Conservation (phyloP, 2,888 invertebrate genomes). For the Drosophila falleni region DNA sequence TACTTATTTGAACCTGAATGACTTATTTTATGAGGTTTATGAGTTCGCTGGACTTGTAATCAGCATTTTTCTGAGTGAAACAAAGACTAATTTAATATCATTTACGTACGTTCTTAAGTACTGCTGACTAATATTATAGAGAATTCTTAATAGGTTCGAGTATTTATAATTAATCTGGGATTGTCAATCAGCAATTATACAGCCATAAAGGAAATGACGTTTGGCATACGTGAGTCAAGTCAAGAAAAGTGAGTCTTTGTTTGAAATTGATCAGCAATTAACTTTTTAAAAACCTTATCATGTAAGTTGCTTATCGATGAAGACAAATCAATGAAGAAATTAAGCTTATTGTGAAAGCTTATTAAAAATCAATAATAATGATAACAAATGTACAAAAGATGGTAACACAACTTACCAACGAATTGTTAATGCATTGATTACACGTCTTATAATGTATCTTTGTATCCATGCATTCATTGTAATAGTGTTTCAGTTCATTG, state of each 20-base stretch:
- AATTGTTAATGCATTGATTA: neutral
- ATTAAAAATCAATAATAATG: neutral
- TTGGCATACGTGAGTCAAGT: neutral
- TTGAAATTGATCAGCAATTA: neutral
- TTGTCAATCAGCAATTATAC: neutral
- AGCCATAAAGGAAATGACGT: neutral
- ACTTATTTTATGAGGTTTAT: neutral
- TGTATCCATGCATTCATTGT: neutral
- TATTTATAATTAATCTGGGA: neutral
- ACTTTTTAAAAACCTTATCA: neutral
- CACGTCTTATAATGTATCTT: neutral
- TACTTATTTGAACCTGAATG: slow-evolving; percentile 1
- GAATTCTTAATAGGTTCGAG: neutral
- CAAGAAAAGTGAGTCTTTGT: too few relatives aligned
- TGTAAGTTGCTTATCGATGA: neutral
- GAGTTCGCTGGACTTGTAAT: slow-evolving; percentile 33
- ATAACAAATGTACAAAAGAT: neutral
- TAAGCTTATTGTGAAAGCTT: neutral
- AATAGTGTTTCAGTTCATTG: slow-evolving; percentile 25
- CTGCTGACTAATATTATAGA: slow-evolving; percentile 8
- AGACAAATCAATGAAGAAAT: neutral
- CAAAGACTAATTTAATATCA: neutral
- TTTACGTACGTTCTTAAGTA: neutral
- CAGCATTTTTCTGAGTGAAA: slow-evolving; percentile 8
- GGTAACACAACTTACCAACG: too few relatives aligned